Percentiles rank a stretch among this genome's conserved stretches.
phyloP scores from a whole-genome alignment of 2,113 vertebrate species.

The Chelonoidis abingdonii region DNA sequence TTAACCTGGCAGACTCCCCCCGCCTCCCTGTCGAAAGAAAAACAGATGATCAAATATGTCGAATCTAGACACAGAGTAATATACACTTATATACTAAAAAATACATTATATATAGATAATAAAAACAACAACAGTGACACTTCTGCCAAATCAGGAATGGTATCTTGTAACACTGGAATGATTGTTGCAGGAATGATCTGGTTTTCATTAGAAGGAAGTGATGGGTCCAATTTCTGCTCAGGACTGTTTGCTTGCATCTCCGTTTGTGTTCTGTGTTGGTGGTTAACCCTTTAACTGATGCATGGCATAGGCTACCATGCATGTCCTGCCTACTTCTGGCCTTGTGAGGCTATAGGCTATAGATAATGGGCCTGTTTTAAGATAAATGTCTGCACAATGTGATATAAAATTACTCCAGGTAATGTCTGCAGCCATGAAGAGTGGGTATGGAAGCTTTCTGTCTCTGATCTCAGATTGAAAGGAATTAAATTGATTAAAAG shows the following conservation, averaged over 20 bases:
- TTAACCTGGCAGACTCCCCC: neutral
- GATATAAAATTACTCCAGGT: fast-evolving
- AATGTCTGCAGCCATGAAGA: neutral
- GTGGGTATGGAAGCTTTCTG: neutral
- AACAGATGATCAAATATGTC: neutral
- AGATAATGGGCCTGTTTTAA: fast-evolving
- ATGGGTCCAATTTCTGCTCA: slow-evolving; percentile 78
- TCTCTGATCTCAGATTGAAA: neutral
- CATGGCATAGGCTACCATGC: fast-evolving
- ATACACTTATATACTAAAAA: neutral
- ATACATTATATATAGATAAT: fast-evolving
- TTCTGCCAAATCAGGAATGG: slow-evolving; percentile 59
- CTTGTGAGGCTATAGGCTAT: fast-evolving
- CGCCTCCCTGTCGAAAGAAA: neutral
- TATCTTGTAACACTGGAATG: slow-evolving; percentile 80
- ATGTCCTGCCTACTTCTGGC: neutral
- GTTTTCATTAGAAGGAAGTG: slow-evolving; percentile 84
- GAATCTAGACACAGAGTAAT: neutral
- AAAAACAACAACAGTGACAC: slow-evolving; percentile 16
- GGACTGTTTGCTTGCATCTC: slow-evolving; percentile 76
- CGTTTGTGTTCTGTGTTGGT: slow-evolving; percentile 65
- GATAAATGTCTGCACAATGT: fast-evolving
- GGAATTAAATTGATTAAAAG: neutral
- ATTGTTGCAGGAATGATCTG: slow-evolving; percentile 84
- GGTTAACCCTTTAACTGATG: slow-evolving; percentile 66